Conservation (phyloP, 2,113 vertebrate genomes). For the Poicephalus gulielmi region DNA sequence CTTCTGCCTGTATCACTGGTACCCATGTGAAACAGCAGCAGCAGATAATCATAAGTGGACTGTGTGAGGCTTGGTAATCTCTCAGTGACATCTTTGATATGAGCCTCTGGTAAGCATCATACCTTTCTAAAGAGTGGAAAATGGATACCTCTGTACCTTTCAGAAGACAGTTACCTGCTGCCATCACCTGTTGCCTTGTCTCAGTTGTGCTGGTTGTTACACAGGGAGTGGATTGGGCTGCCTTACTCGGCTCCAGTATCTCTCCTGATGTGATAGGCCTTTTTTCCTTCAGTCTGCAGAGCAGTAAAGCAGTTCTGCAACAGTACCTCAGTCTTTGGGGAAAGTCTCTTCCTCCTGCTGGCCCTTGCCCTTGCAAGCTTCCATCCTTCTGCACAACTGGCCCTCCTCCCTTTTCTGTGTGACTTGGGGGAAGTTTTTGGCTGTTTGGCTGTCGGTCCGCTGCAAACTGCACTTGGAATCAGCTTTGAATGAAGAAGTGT, state of each 20-base stretch:
- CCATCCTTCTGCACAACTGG: neutral
- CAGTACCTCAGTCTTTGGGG: neutral
- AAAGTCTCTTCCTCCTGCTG: neutral
- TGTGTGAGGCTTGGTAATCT: neutral
- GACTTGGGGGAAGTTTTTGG: neutral
- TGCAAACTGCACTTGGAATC: neutral
- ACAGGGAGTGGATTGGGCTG: neutral
- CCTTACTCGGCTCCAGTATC: neutral
- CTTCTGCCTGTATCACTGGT: neutral
- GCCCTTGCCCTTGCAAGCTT: neutral
- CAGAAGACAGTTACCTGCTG: neutral
- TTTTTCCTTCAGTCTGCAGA: neutral
- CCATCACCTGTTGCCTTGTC: neutral
- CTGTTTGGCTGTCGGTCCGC: neutral
- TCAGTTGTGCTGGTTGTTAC: neutral
- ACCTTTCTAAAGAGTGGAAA: neutral
- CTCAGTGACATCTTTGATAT: neutral
- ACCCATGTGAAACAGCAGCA: neutral
- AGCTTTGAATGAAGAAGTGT: neutral
- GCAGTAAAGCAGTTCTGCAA: neutral
- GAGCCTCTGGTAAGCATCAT: neutral
- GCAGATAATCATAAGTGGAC: too few relatives aligned
- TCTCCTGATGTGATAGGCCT: neutral
- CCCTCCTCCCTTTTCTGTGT: neutral
- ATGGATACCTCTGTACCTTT: neutral